Evolutionary conservation across 2,888 invertebrate genomes (phyloP).

Genomic region (Herminia tarsipennalis): DNA sequence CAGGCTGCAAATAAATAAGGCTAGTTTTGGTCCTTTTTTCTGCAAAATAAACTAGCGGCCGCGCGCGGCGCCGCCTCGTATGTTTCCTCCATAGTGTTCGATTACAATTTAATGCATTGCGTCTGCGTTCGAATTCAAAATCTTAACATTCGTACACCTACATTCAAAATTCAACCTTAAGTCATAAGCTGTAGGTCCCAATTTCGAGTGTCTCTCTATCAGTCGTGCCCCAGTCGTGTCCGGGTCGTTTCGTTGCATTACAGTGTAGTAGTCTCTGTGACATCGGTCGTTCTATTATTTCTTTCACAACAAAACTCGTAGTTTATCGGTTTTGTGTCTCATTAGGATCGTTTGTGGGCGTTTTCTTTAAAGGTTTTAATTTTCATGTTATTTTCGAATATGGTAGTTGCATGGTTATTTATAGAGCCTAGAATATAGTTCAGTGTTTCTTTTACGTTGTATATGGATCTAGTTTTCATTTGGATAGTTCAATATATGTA

Average conservation of each 20-base stretch:
- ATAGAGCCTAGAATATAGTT: no score
- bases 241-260: constrained; percentile 67
- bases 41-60: constrained; percentile 41
- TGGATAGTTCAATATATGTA: no score
- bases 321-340: constrained; percentile 57
- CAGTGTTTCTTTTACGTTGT: no score
- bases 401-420: no score
- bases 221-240: constrained; percentile 49
- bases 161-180: constrained; percentile 44
- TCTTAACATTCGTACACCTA: constrained; percentile 48
- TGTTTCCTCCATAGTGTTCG: constrained; percentile 69
- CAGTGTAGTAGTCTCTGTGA: constrained; percentile 67
- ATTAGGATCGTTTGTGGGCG: constrained; percentile 49
- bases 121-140: constrained; percentile 70
- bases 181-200: constrained; percentile 17
- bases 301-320: constrained; percentile 59
- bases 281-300: constrained; percentile 61
- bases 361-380: constrained; percentile 36
- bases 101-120: constrained; percentile 84
- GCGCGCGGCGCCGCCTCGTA: constrained; percentile 41
- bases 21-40: constrained; percentile 43
- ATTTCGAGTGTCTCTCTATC: constrained; percentile 19
- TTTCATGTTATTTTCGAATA: constrained; percentile 16
- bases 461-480: no score
- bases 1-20: constrained; percentile 37